phyloP scores from a whole-genome alignment of 2,113 vertebrate genomes.

The Puma concolor region DNA sequence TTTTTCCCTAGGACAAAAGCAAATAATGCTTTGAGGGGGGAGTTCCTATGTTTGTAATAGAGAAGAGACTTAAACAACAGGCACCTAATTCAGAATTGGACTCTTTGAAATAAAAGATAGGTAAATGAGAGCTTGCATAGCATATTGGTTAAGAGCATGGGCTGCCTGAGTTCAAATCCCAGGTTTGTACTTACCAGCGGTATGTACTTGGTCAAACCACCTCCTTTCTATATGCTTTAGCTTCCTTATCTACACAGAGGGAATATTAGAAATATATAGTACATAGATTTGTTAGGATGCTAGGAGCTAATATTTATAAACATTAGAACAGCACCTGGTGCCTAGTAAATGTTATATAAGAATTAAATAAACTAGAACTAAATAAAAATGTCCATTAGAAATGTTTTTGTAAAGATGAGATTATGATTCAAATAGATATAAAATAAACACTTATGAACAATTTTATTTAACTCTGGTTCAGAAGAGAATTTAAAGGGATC shows the following conservation, averaged over 20 bases:
- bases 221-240: not conserved
- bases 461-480: not conserved
- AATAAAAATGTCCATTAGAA: slow-evolving; percentile 3
- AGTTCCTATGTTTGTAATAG: not conserved
- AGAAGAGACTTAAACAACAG: not conserved
- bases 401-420: not conserved
- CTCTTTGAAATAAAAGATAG: slow-evolving; percentile 21
- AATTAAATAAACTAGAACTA: not conserved
- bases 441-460: not conserved
- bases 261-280: not conserved
- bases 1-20: not conserved
- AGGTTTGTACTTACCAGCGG: not conserved
- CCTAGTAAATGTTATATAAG: not conserved
- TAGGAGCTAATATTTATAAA: not conserved
- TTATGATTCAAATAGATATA: not conserved
- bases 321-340: not conserved
- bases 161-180: not conserved
- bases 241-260: not conserved
- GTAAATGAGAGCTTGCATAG: not conserved
- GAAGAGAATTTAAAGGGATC: slow-evolving; percentile 5
- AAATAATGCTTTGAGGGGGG: not conserved
- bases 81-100: not conserved
- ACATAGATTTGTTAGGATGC: not conserved
- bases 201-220: not conserved
- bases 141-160: not conserved